Percentiles rank a stretch among this genome's conserved stretches.
Evolutionary conservation across 2,797 vertebrate genomes (phyloP).

Genomic region (Scarus forsteni): DNA sequence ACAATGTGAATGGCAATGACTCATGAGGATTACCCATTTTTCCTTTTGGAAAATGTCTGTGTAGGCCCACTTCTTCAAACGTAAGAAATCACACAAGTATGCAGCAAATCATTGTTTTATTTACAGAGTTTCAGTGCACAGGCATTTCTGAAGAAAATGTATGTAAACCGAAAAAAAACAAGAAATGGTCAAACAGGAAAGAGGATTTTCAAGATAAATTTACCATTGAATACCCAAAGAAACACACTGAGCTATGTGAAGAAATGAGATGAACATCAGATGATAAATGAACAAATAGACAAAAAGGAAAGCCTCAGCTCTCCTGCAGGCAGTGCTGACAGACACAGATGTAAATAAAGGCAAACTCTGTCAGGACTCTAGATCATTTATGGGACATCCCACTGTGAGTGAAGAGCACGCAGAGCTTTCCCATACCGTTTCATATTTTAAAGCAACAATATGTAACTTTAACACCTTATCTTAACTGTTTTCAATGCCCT

Average conservation of each 20-base stretch:
- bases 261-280: conserved; percentile 26
- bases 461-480: too few species aligned
- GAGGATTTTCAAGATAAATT: background rate
- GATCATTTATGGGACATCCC: conserved; percentile 69
- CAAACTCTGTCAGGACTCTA: conserved; percentile 58
- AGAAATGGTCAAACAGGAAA: too few species aligned
- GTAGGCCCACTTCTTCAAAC: too few species aligned
- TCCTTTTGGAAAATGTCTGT: too few species aligned
- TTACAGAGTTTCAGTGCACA: too few species aligned
- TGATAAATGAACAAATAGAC: conserved; percentile 51
- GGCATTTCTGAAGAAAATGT: too few species aligned
- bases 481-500: too few species aligned
- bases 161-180: too few species aligned
- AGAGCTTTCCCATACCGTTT: background rate
- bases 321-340: conserved; percentile 30
- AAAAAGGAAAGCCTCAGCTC: conserved; percentile 25
- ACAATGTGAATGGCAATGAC: too few species aligned
- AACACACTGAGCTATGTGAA: conserved; percentile 15
- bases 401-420: conserved; percentile 36
- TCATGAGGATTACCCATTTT: too few species aligned
- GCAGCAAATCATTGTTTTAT: too few species aligned
- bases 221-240: background rate
- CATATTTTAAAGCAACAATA: background rate
- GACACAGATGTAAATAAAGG: conserved; percentile 57
- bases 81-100: too few species aligned